Conservation (phyloP, 2,888 invertebrate species). For the Drosophila koepferae region DNA sequence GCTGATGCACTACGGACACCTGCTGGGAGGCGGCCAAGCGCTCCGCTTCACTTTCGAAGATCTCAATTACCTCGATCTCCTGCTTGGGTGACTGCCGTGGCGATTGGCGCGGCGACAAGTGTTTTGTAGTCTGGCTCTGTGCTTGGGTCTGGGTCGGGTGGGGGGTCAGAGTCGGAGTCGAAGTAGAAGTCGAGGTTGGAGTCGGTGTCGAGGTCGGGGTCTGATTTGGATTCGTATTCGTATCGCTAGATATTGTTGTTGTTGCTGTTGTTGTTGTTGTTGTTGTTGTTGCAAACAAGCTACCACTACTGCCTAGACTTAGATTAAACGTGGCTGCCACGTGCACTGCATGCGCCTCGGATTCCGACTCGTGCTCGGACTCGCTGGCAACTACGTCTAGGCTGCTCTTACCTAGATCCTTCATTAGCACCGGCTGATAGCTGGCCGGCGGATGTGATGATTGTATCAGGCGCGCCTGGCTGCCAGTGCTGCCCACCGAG, state of each 20-base stretch:
- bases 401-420: conserved; percentile 93
- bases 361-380: conserved; percentile 72
- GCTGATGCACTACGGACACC: conserved; percentile 83
- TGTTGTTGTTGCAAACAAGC: conserved; percentile 70
- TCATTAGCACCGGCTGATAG: conserved; percentile 94
- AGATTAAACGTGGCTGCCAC: conserved; percentile 83
- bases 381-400: conserved; percentile 42
- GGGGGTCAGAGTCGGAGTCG: conserved; percentile 9
- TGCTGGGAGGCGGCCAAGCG: conserved; percentile 80
- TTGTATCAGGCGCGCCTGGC: conserved; percentile 96
- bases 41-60: conserved; percentile 83
- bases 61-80: conserved; percentile 84
- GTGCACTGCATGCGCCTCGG: conserved; percentile 78
- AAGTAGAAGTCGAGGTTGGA: neutral
- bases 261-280: conserved; percentile 18
- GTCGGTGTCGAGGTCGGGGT: neutral
- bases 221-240: conserved; percentile 2
- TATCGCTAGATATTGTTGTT: conserved; percentile 43
- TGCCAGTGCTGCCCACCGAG: conserved; percentile 96
- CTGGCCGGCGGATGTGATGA: conserved; percentile 96
- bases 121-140: conserved; percentile 30
- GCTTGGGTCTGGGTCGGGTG: conserved; percentile 14
- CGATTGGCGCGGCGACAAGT: conserved; percentile 81
- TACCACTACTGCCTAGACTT: conserved; percentile 83
- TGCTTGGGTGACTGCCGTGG: conserved; percentile 84